Conservation (phyloP, 2,113 vertebrate genomes). For the Mastomys natalensis region DNA sequence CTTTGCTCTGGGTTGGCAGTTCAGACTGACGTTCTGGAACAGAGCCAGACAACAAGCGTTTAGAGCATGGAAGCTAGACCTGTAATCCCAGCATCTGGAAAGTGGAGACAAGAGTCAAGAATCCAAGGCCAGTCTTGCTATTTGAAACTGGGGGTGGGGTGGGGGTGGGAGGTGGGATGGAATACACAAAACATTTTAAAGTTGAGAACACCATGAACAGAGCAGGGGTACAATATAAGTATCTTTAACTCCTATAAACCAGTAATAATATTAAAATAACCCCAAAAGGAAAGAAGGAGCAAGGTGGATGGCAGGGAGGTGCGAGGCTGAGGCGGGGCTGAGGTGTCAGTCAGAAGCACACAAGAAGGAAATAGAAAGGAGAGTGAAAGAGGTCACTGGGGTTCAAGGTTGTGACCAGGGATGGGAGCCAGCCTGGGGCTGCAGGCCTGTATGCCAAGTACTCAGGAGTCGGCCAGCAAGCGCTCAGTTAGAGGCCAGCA, state of each 20-base stretch:
- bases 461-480: background rate
- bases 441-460: background rate
- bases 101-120: background rate
- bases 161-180: accelerated
- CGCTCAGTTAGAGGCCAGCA: background rate
- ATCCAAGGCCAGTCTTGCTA: background rate
- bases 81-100: background rate
- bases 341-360: background rate
- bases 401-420: too few species aligned
- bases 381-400: too few species aligned
- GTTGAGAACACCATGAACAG: background rate
- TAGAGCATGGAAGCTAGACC: background rate
- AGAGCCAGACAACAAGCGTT: constrained; percentile 29
- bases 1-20: constrained; percentile 98
- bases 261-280: background rate
- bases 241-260: background rate
- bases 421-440: background rate
- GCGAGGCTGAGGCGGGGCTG: background rate
- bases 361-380: background rate
- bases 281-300: too few species aligned
- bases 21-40: constrained; percentile 96
- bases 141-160: background rate
- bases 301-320: background rate
- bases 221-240: background rate
- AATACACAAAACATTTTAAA: background rate